A percentile compares a stretch with the other conserved stretches of the same genome.
Conservation (phyloP, 2,888 invertebrate species). For the Eudemis profundana region DNA sequence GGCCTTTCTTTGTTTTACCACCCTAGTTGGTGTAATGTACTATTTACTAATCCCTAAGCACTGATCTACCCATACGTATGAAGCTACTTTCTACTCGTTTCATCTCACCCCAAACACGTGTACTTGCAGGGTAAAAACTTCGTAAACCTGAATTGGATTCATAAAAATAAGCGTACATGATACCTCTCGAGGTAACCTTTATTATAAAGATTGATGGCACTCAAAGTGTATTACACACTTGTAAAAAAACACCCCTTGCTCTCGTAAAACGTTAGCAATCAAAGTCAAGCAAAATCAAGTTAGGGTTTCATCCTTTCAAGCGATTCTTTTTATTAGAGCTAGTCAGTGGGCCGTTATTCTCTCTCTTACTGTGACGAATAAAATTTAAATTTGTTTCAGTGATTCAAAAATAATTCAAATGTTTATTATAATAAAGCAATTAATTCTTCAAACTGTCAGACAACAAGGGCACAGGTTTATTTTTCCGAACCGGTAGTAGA, state of each 20-base stretch:
- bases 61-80: not conserved
- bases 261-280: conserved; percentile 30
- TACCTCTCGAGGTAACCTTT: conserved; percentile 29
- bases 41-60: too few species aligned
- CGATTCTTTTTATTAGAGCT: conserved; percentile 19
- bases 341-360: not conserved
- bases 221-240: conserved; percentile 27
- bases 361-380: not conserved
- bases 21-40: too few species aligned
- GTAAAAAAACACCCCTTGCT: conserved; percentile 27
- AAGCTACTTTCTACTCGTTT: not conserved
- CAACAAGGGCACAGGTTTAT: too few species aligned
- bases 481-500: too few species aligned
- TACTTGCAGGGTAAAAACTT: conserved; percentile 37
- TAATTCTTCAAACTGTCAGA: too few species aligned
- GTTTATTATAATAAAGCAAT: too few species aligned
- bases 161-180: conserved; percentile 30
- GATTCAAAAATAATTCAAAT: too few species aligned
- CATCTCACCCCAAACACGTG: not conserved
- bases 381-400: too few species aligned
- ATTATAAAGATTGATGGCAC: conserved; percentile 32
- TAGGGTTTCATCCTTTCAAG: conserved; percentile 9
- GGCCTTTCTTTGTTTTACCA: too few species aligned
- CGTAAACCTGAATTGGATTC: conserved; percentile 52
- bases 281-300: conserved; percentile 28